Percentiles rank a stretch among this genome's conserved stretches.
These are phyloP conservation scores for Bolborhynchus lineola DNA, from an alignment of 2,113 vertebrate species.

Conservation along the genomic window DNA sequence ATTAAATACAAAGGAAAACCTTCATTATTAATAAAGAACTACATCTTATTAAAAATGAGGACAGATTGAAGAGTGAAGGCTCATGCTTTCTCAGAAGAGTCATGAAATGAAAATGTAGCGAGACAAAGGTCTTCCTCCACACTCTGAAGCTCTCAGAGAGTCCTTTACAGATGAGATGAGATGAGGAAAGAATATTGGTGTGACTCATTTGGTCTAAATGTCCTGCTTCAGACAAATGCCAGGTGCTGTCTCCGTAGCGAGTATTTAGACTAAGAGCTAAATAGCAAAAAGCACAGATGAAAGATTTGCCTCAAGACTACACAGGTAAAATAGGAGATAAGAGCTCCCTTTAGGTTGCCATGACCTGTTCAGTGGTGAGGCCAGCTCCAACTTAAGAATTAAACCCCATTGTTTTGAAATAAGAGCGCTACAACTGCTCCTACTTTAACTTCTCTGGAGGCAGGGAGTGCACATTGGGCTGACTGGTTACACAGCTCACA, in stretches of 20 bases:
- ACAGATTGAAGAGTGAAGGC: not conserved
- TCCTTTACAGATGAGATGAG: not conserved
- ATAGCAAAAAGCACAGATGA: not conserved
- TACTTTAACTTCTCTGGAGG: not conserved
- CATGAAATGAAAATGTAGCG: not conserved
- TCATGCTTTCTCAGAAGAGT: constrained; percentile 4
- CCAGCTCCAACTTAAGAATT: not conserved
- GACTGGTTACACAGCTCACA: not conserved
- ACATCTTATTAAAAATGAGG: not conserved
- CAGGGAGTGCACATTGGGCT: not conserved
- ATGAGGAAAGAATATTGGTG: not conserved
- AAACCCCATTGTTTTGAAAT: not conserved
- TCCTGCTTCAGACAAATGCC: constrained; percentile 23
- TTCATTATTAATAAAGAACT: constrained; percentile 27
- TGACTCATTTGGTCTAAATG: constrained; percentile 23
- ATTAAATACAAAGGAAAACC: not conserved
- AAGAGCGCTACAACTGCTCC: not conserved
- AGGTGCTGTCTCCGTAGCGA: not conserved
- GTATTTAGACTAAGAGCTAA: not conserved
- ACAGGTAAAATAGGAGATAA: not conserved
- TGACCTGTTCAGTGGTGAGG: not conserved
- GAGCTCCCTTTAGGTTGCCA: not conserved
- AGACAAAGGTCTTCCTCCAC: not conserved
- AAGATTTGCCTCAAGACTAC: not conserved
- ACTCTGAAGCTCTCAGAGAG: not conserved